Percentiles rank a stretch among this genome's conserved stretches.
phyloP scores from a whole-genome alignment of 2,797 vertebrate genomes.

The Neosilurus mollespiculum region DNA sequence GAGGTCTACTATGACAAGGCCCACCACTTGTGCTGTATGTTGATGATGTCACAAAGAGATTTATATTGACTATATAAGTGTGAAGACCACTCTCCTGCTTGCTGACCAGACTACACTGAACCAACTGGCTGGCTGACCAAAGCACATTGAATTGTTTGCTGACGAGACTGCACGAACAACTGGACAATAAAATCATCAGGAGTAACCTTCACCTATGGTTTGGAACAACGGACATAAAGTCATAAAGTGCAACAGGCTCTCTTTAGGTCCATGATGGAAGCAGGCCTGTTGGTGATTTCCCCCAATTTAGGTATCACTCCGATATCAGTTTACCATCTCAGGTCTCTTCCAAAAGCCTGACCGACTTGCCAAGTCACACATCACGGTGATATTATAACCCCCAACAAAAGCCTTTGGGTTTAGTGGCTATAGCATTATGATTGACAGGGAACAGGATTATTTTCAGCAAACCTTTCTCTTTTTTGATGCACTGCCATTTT shows the following conservation, averaged over 20 bases:
- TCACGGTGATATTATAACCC: constrained; percentile 29
- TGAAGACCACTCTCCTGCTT: too few species aligned
- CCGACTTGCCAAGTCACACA: constrained; percentile 42
- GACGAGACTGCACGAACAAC: too few species aligned
- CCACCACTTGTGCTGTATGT: too few species aligned
- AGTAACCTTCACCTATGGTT: too few species aligned
- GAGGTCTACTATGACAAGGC: too few species aligned
- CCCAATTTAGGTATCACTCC: constrained; percentile 29
- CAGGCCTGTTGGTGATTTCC: constrained; percentile 19
- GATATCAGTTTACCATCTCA: constrained; percentile 42
- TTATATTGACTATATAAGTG: too few species aligned
- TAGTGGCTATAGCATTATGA: constrained; percentile 36
- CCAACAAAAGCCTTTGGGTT: constrained; percentile 33
- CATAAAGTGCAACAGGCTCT: constrained; percentile 25
- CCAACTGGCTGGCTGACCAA: too few species aligned
- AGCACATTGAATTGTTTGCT: too few species aligned
- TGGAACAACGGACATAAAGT: too few species aligned
- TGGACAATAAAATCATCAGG: too few species aligned
- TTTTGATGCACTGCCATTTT: neutral
- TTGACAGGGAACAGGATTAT: constrained; percentile 35
- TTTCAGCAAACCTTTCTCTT: neutral
- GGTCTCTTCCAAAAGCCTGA: constrained; percentile 34
- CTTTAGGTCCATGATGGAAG: neutral
- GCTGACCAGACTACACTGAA: too few species aligned
- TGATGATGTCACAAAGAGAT: too few species aligned